Evolutionary conservation across 2,888 invertebrate species (phyloP), one percentile per base, ranked within the genome.

Genomic region (Neoscelio sp.): DNA sequence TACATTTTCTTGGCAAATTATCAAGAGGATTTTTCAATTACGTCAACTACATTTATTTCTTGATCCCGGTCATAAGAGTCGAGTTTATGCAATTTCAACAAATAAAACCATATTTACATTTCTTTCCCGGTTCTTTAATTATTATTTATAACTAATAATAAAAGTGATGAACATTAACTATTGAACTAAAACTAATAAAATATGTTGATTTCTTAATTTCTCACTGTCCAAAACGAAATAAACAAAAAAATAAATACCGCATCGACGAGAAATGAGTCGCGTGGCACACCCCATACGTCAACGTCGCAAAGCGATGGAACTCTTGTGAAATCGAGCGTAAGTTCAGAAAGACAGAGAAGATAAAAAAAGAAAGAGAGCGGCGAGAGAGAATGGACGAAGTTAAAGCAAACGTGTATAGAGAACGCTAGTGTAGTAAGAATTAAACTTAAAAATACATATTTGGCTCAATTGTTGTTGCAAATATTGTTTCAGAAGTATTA

Each of bases 1-100:
- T 70, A 64, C 70, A 54, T 35, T 26, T 20, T 7, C 70, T 70
- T 76, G 76, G 76, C 76, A 76, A 70, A 76, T 76, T 76, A 76
- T 70, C 76, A 76, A 76, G 20, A 76, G 54, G 76, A 76, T 70
- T 76, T 76, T 76, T 70, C 76, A 64, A 76, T 76, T 76, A 76
- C 54, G 64, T 76, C 70, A 70, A 76, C 76, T 68, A 70, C 76
- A 76, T 76, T 76, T 56, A 64, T 70, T 56, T 23, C 8, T n/a
- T 50, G 17, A 68, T 75, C 46, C 18, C 20, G 52, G 26, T 52
- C 12, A n/a, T n/a, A n/a, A n/a, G n/a, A n/a, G n/a, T n/a, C n/a
- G n/a, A n/a, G n/a, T n/a, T n/a, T n/a, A n/a, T n/a, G n/a, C n/a
- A n/a, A n/a, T n/a, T n/a, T n/a, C n/a, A n/a, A n/a, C n/a, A n/a